Base-by-base conservation (phyloP, 1,140 invertebrate species). In the Leucophenga varia region DNA sequence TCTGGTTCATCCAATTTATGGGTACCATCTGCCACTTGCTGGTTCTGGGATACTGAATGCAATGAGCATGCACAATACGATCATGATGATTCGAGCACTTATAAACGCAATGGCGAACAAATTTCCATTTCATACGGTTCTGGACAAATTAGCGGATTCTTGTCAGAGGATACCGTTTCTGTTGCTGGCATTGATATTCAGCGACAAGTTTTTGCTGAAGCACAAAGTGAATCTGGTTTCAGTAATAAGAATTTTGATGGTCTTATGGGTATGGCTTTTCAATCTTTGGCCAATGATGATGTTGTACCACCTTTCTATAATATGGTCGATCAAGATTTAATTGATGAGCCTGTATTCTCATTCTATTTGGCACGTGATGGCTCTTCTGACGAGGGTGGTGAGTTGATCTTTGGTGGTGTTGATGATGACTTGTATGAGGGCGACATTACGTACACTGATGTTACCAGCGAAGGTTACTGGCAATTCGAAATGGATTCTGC, bases 1-100 rank as follows among this genome's bases (percentile, higher is more conserved):
- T 95, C 95, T 12, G 97, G 95, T 42, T 98, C 95, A 1, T 95
- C 95, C 5, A 99, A 99, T 76, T 80, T 99, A 12, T 98, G 96
- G 96, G 86, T 99, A 37, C 95, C 95, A 7, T 97, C 95, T 1
- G 93, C 94, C 74, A 85, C 94, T 65, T 97, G 95, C 12, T 35
- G 35, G 35, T 5, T 37, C 16, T 14, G 13, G 0, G 17, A 31
- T 0, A 9, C 96, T 56, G 95, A 94, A 43, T 99, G 96, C 77
- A 2, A 32, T 21, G 30, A 38, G 1, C 95, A 98, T 77, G 86
- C 93, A 55, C 96, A 96, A 79, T 99, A 99, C 78, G 85, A 98
- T 76, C 86, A 86, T 50, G 79, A 67, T 19, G 86, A 86, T 68
- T 98, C 95, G 0, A 81, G 76, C 0, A 87, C 88, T 1, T 98